Evolutionary conservation across 37 sponge, comb jelly and placozoan genomes (phyloP), one percentile per base, ranked within the genome.

Genomic region (Halisarca cf. caerulea): DNA sequence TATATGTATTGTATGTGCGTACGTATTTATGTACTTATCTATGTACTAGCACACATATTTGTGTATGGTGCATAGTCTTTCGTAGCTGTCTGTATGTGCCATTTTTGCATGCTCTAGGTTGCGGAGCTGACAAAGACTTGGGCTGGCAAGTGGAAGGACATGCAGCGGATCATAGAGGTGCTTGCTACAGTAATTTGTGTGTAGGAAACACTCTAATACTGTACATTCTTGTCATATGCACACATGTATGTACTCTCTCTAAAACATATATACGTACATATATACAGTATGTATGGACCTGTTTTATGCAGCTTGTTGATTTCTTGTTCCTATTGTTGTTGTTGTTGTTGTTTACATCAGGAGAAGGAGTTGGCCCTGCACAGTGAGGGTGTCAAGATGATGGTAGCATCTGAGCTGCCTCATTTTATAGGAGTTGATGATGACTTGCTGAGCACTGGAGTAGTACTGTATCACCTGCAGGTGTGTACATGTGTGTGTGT

Each of bases 61-160:
- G 64, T 7, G 6, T 62, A n/a, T 28, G 15, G 7, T 37, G 32
- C 18, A 39, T 23, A 25, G 24, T 18, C 9, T 28, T 66, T 11
- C 33, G 14, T 23, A n/a, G n/a, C 6, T 20, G 64, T 23, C 9
- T 72, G 74, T 72, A 17, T 72, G 74, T 23, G 80, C 59, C 57
- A 6, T 47, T 47, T 47, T 6, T 47, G 51, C 11, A 6, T 61
- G 7, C 79, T 78, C 21, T 51, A 96, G 94, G 86, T 90, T 43
- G 89, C 81, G 38, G 88, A 90, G 45, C 83, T 96, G 69, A 90
- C 93, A 18, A 91, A 80, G 59, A 61, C 83, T 32, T 96, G 96
- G 96, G 91, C 93, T 40, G 88, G 83, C 33, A 93, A 88, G 41
- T 96, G 96, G 96, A 80, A 85, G n/a, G 94, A 93, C 59, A 92